A percentile compares a stretch with the other conserved stretches of the same genome.
Evolutionary conservation across 2,113 vertebrate species (phyloP).

Genomic region (Rhynchomys soricoides): DNA sequence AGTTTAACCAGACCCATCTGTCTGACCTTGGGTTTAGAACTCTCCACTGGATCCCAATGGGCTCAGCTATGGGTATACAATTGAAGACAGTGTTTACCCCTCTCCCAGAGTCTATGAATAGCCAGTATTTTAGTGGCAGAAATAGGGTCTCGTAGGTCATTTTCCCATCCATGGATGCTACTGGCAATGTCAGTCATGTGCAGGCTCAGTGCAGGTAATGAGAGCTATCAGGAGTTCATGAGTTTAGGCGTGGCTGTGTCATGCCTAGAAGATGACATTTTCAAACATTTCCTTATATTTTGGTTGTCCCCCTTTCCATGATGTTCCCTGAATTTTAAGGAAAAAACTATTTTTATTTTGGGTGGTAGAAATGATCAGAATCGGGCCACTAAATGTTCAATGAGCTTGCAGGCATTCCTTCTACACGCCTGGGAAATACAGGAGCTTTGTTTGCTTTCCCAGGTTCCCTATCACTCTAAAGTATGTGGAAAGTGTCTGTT

Average conservation of each 20-base stretch:
- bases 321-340: too few relatives aligned
- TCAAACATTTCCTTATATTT: too few relatives aligned
- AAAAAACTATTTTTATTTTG: fast-evolving
- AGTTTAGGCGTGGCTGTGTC: not conserved
- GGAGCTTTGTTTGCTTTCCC: not conserved
- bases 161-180: not conserved
- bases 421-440: not conserved
- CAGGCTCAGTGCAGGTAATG: too few relatives aligned
- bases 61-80: not conserved
- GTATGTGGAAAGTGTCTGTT: too few relatives aligned
- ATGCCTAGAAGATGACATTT: not conserved
- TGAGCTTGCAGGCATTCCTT: fast-evolving
- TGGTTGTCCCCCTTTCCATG: not conserved
- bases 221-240: not conserved
- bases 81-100: not conserved
- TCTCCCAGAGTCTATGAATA: not conserved
- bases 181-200: too few relatives aligned
- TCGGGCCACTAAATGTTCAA: not conserved
- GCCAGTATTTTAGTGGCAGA: not conserved
- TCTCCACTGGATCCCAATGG: not conserved
- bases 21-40: not conserved
- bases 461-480: too few relatives aligned
- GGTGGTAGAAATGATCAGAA: not conserved
- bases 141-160: not conserved
- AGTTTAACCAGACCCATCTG: not conserved